Evolutionary conservation across 2,888 invertebrate species (phyloP).

Genomic region (Drosophila barbarae): DNA sequence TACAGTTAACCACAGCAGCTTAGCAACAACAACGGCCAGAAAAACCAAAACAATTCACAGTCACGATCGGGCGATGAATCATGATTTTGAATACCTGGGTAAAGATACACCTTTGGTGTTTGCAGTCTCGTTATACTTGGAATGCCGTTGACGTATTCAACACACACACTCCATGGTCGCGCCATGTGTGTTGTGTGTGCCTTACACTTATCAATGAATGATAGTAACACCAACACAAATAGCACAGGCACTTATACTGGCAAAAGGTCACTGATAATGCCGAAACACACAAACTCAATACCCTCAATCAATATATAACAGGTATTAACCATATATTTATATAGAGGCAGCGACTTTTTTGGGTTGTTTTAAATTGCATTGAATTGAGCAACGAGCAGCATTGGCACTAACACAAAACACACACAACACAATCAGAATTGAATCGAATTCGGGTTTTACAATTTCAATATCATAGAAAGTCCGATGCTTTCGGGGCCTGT

Average conservation of each 20-base stretch:
- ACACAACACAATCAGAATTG: slow-evolving; percentile 11
- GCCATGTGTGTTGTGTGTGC: slow-evolving; percentile 5
- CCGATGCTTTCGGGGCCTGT: slow-evolving; percentile 34
- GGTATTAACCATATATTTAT: neutral
- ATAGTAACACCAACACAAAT: slow-evolving; percentile 40
- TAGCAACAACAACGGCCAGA: slow-evolving; percentile 8
- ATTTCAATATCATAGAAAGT: slow-evolving; percentile 40
- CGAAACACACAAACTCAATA: neutral
- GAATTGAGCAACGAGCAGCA: slow-evolving; percentile 19
- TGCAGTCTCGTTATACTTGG: slow-evolving; percentile 47
- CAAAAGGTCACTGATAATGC: slow-evolving; percentile 42
- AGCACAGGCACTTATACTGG: slow-evolving; percentile 4
- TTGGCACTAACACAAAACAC: slow-evolving; percentile 3
- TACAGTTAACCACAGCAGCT: slow-evolving; percentile 54
- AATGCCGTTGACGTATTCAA: slow-evolving; percentile 44
- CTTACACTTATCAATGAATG: slow-evolving; percentile 64
- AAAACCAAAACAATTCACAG: slow-evolving; percentile 27
- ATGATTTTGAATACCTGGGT: slow-evolving; percentile 48
- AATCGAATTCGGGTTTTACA: slow-evolving; percentile 37
- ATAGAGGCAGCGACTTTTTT: slow-evolving; percentile 7
- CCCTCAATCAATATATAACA: slow-evolving; percentile 2
- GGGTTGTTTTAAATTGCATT: slow-evolving; percentile 19
- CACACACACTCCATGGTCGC: slow-evolving; percentile 4
- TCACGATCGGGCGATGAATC: slow-evolving; percentile 59
- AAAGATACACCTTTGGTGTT: slow-evolving; percentile 32